A percentile compares a stretch with the other conserved stretches of the same genome.
Evolutionary conservation across 2,888 invertebrate species (phyloP).

Genomic region (Adelognathus sp.): DNA sequence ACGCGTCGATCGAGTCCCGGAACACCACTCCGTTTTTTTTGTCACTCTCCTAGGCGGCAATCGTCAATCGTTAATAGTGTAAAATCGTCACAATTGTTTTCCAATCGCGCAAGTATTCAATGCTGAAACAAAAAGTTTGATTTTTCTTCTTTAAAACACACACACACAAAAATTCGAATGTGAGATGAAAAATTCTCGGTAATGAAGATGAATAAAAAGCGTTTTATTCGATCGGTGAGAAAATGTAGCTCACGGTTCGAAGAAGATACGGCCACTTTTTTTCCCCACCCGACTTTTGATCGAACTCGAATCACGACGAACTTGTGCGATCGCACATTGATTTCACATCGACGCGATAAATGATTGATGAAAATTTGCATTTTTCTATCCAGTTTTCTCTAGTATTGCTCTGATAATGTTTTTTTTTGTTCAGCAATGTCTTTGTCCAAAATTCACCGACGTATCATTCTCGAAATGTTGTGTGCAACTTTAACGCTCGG

Average conservation of each 20-base stretch:
- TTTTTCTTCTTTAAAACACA: conserved; percentile 16
- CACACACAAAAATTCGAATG: neutral
- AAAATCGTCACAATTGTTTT: conserved; percentile 31
- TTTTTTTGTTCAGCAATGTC: conserved; percentile 16
- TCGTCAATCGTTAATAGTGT: conserved; percentile 18
- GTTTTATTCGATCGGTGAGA: neutral
- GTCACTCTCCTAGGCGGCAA: conserved; percentile 13
- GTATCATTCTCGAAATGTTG: conserved; percentile 2
- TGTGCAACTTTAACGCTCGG: neutral
- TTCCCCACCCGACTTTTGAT: neutral
- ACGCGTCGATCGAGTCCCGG: conserved; percentile 41
- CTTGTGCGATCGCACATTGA: conserved; percentile 15
- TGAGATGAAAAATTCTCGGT: no score
- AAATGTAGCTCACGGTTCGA: neutral
- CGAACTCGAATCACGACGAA: conserved; percentile 21
- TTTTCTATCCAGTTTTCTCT: neutral
- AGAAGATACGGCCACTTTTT: neutral
- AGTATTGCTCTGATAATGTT: neutral
- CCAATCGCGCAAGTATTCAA: conserved; percentile 33
- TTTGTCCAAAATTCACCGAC: conserved; percentile 14
- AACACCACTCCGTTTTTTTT: conserved; percentile 58
- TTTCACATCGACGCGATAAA: conserved; percentile 23
- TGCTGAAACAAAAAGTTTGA: conserved; percentile 34
- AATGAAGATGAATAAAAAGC: no score
- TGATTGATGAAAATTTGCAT: neutral